phyloP scores from a whole-genome alignment of 2,797 vertebrate genomes.

The Micropoecilia bifurca region DNA sequence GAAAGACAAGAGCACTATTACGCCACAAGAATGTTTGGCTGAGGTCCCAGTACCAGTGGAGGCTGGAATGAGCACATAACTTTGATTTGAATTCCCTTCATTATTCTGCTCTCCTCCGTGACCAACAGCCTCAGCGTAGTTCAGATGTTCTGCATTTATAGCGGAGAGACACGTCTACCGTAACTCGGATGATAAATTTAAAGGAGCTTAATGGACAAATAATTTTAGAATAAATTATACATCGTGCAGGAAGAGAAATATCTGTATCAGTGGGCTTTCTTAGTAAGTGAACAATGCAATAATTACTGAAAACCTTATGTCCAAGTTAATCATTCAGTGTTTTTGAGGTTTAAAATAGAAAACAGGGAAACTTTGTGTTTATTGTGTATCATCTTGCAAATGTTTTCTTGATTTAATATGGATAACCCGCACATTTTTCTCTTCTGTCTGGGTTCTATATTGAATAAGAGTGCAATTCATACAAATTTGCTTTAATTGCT shows the following conservation, averaged over 20 bases:
- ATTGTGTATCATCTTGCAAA: background rate
- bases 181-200: conserved; percentile 27
- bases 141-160: conserved; percentile 39
- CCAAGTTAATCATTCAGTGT: background rate
- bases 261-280: background rate
- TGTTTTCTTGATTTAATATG: background rate
- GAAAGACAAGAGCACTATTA: conserved; percentile 73
- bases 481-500: background rate
- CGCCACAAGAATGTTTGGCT: conserved; percentile 65
- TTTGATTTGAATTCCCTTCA: conserved; percentile 61
- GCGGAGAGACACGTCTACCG: conserved; percentile 3
- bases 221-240: background rate
- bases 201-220: conserved; percentile 15
- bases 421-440: background rate
- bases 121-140: conserved; percentile 32
- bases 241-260: background rate
- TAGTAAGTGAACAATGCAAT: background rate
- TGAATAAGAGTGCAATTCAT: background rate
- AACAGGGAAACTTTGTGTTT: background rate
- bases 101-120: conserved; percentile 51
- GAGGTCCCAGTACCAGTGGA: conserved; percentile 38
- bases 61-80: conserved; percentile 55
- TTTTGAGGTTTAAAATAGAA: background rate
- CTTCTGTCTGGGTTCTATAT: background rate
- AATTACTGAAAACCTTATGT: background rate